phyloP scores from a whole-genome alignment of 2,888 invertebrate species.

The Polymixis lichenea region DNA sequence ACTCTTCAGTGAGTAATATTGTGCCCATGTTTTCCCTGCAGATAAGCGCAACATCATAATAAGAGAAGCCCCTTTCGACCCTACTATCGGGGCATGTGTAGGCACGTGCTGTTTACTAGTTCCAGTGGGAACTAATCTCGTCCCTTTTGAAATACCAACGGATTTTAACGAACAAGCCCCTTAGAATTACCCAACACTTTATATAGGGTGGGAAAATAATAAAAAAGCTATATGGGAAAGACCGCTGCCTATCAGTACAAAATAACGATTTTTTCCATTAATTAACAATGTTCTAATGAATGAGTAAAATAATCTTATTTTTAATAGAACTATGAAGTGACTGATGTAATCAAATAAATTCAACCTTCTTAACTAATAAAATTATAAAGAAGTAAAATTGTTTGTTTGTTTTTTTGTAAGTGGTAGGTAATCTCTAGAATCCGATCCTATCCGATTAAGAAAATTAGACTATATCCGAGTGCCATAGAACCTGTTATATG shows the following conservation, averaged over 20 bases:
- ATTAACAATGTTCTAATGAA: neutral
- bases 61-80: neutral
- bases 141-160: conserved; percentile 43
- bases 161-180: conserved; percentile 1
- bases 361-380: too few species aligned
- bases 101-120: conserved; percentile 13
- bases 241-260: neutral
- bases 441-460: too few species aligned
- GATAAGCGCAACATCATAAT: neutral
- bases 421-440: neutral
- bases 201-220: conserved; percentile 2
- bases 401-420: too few species aligned
- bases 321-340: neutral
- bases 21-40: neutral
- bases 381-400: neutral
- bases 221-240: neutral
- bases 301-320: neutral
- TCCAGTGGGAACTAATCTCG: conserved; percentile 31
- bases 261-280: rapidly evolving
- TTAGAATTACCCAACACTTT: neutral
- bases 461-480: neutral
- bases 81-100: neutral
- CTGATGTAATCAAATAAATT: neutral
- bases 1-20: neutral
- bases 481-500: neutral